Evolutionary conservation across 2,113 vertebrate species (phyloP).

Genomic region (Gobio gobio): DNA sequence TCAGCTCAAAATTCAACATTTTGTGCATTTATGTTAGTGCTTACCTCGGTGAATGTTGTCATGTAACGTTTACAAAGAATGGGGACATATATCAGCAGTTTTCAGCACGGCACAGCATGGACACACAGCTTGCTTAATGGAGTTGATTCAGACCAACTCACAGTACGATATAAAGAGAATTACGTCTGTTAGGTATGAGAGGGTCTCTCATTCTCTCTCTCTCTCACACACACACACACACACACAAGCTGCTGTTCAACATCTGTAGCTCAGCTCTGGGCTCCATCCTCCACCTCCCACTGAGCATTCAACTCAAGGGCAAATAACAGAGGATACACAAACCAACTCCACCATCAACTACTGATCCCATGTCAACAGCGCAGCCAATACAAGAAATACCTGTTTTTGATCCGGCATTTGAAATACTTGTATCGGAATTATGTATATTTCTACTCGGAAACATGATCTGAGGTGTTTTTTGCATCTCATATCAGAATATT

Average conservation of each 20-base stretch:
- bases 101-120: not conserved
- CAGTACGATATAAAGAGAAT: slow-evolving; percentile 31
- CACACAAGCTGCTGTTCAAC: slow-evolving; percentile 39
- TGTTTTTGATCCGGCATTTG: not conserved
- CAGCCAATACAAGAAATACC: slow-evolving; percentile 9
- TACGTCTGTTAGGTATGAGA: slow-evolving; percentile 25
- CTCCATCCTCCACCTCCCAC: slow-evolving; percentile 32
- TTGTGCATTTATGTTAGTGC: not conserved
- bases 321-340: slow-evolving; percentile 37
- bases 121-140: slow-evolving; percentile 3
- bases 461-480: not conserved
- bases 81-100: slow-evolving; percentile 19
- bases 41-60: not conserved
- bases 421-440: not conserved
- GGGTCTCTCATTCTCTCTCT: not conserved
- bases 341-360: slow-evolving; percentile 40
- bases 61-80: not conserved
- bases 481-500: not conserved
- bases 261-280: slow-evolving; percentile 49
- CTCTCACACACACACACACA: not conserved
- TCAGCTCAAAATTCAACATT: not conserved
- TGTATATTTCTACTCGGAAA: not conserved
- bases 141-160: slow-evolving; percentile 29
- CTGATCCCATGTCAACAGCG: slow-evolving; percentile 7
- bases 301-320: slow-evolving; percentile 43